These are phyloP conservation scores for Drosophila pegasa DNA, from an alignment of 2,888 invertebrate species.

Conservation along the genomic window DNA sequence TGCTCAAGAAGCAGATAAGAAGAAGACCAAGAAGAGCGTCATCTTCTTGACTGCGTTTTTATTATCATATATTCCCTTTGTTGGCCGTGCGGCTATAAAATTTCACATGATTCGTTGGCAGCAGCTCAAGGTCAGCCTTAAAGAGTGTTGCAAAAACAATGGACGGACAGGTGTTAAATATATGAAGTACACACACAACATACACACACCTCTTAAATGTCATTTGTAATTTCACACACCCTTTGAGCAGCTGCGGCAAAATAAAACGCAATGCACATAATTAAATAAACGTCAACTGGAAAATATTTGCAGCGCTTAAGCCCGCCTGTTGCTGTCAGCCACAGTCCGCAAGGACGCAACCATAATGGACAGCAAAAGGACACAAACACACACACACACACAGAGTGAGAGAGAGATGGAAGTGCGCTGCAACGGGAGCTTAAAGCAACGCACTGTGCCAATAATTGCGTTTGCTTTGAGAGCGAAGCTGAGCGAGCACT, in stretches of 20 bases:
- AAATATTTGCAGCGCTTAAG: slow-evolving; percentile 33
- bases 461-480: slow-evolving; percentile 29
- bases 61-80: slow-evolving; percentile 35
- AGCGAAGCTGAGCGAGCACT: slow-evolving; percentile 13
- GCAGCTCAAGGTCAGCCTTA: slow-evolving; percentile 50
- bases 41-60: slow-evolving; percentile 36
- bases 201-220: slow-evolving; percentile 18
- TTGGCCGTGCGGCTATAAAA: slow-evolving; percentile 22
- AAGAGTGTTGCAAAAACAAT: slow-evolving; percentile 24
- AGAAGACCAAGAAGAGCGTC: slow-evolving; percentile 27
- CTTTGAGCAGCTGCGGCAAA: slow-evolving; percentile 5
- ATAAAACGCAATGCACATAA: slow-evolving; percentile 26
- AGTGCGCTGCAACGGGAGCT: slow-evolving; percentile 21
- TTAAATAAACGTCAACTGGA: slow-evolving; percentile 47
- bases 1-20: slow-evolving; percentile 7
- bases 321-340: slow-evolving; percentile 21
- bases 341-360: slow-evolving; percentile 24
- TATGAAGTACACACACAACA: background rate
- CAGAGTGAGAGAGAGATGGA: background rate
- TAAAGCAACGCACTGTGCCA: slow-evolving; percentile 18
- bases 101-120: slow-evolving; percentile 39
- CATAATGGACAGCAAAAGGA: slow-evolving; percentile 22
- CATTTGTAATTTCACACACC: slow-evolving; percentile 45
- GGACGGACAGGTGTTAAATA: slow-evolving; percentile 17
- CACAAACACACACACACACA: background rate